These are phyloP conservation scores for Pelmatolapia mariae DNA, from an alignment of 2,113 vertebrate genomes.

Conservation along the genomic window DNA sequence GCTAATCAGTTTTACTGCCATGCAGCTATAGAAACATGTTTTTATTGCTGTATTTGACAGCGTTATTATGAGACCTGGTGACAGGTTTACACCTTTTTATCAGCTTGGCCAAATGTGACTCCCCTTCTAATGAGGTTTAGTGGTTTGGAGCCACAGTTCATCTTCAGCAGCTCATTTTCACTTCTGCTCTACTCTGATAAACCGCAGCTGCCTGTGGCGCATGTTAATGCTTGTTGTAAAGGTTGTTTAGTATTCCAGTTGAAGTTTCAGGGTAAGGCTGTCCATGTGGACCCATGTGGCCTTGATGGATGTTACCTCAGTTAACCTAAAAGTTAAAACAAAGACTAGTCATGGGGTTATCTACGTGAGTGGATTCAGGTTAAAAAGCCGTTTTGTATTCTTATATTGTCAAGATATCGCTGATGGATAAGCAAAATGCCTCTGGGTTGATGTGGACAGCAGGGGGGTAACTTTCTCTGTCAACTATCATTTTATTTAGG, in stretches of 20 bases:
- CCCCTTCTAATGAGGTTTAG: not conserved
- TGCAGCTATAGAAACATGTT: not conserved
- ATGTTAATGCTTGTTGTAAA: not conserved
- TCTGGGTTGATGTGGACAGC: not conserved
- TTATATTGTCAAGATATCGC: not conserved
- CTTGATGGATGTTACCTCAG: not conserved
- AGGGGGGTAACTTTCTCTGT: not conserved
- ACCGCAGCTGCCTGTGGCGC: not conserved
- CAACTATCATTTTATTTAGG: not conserved
- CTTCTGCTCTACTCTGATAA: constrained; percentile 5
- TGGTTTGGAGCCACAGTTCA: not conserved
- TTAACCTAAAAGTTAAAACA: not conserved
- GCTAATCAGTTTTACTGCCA: not conserved
- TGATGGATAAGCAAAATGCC: not conserved
- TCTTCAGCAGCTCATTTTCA: not conserved
- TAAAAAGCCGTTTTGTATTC: not conserved
- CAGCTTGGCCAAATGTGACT: not conserved
- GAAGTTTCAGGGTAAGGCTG: not conserved
- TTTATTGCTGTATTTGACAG: not conserved
- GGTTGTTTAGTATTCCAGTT: not conserved
- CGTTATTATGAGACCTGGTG: not conserved
- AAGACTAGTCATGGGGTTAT: not conserved
- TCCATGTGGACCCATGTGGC: not conserved
- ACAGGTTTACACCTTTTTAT: not conserved
- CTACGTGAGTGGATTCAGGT: not conserved